Base-by-base conservation (phyloP, 2,888 invertebrate genomes). In the Cistogaster globosa region DNA sequence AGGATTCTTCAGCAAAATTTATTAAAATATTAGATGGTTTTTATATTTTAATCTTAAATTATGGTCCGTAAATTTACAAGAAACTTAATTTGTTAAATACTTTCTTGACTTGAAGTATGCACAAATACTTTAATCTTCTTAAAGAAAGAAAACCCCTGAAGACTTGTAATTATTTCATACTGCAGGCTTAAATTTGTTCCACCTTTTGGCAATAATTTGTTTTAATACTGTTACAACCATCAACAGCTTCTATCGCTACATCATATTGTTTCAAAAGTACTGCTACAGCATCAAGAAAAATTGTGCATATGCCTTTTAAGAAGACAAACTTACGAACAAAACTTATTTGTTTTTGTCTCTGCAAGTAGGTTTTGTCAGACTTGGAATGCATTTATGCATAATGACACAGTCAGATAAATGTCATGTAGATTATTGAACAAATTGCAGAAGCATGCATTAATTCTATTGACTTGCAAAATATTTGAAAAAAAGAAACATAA, bases 381-480 rank as follows among this genome's bases (percentile, higher is more conserved):
- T 42, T 38, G 69, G 26, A 76, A 72, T 83, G 82, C 71, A 58
- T 84, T 80, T 74, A 76, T 84, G 77, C 77, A 81, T 62, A 81
- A 77, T 84, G 84, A 84, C 81, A 81, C 67, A 81, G 84, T 81
- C 84, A 81, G 84, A 77, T 84, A 84, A 81, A 84, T 84, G 81
- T 77, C 84, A 84, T 76, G 76, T 67, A 71, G 80, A 80, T 84
- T 80, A 71, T 72, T 84, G 67, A 84, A 84, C 84, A 84, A 84
- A 84, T 84, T 84, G 84, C 84, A 84, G 76, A 72, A 81, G 80
- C 80, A 80, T 80, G 48, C 76, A 76, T 76, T 84, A 84, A 84
- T 84, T 84, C 84, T 71, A 84, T 84, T 84, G 84, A 84, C 84
- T 84, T 81, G 84, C 80, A 80, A 76, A 80, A 84, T 65, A n/a